Evolutionary conservation across 2,888 invertebrate genomes (phyloP).

Genomic region (Coremacera marginata): DNA sequence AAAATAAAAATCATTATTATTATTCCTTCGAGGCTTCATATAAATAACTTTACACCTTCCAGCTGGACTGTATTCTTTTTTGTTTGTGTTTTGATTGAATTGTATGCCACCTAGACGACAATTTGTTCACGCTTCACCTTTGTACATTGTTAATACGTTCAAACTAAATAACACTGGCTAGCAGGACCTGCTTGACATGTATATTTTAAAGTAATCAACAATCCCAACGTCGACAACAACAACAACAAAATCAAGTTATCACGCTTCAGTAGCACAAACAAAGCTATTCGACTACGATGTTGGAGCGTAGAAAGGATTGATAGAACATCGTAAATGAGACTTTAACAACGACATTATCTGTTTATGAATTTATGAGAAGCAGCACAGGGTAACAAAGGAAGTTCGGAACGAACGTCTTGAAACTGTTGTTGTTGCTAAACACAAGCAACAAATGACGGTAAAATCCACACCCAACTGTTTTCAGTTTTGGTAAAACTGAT

Average conservation of each 20-base stretch:
- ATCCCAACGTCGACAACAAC: conserved; percentile 18
- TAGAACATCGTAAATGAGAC: conserved; percentile 50
- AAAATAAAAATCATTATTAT: too few relatives aligned
- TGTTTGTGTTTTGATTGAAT: not conserved
- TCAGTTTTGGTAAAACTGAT: not conserved
- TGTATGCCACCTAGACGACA: not conserved
- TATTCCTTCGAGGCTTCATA: too few relatives aligned
- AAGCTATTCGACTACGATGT: not conserved
- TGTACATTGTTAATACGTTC: not conserved
- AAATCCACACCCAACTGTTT: not conserved
- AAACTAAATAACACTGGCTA: not conserved
- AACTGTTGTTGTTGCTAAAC: not conserved
- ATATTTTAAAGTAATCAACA: conserved; percentile 6
- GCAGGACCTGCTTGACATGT: not conserved
- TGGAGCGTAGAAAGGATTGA: not conserved
- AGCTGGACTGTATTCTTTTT: too few relatives aligned
- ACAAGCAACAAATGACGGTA: conserved; percentile 18
- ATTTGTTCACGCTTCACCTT: conserved; percentile 1
- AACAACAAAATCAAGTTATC: not conserved
- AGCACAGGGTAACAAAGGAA: not conserved
- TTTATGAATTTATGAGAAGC: conserved; percentile 42
- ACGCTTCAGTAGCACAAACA: not conserved
- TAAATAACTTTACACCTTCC: too few relatives aligned
- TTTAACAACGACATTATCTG: conserved; percentile 48
- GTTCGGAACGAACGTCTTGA: not conserved